Evolutionary conservation across 2,113 vertebrate genomes (phyloP).

Genomic region (Pelecanus crispus): DNA sequence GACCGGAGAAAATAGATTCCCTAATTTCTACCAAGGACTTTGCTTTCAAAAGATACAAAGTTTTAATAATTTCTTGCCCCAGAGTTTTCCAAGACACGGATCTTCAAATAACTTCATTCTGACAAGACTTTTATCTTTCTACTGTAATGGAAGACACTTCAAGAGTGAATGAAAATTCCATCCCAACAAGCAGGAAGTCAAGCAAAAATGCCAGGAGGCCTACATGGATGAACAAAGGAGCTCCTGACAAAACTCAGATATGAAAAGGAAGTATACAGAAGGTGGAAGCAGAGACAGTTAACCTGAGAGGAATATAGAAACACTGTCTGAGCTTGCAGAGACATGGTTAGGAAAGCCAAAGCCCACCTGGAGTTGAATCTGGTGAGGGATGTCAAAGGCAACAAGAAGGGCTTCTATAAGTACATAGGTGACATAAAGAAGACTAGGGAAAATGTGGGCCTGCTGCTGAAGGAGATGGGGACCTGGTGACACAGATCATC

Average conservation of each 20-base stretch:
- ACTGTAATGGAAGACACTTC: background rate
- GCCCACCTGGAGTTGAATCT: background rate
- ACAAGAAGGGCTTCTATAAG: no score
- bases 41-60: background rate
- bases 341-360: background rate
- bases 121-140: background rate
- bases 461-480: no score
- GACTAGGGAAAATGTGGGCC: no score
- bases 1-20: background rate
- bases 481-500: no score
- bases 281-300: background rate
- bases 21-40: background rate
- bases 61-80: background rate
- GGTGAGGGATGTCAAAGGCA: no score
- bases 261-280: background rate
- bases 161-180: background rate
- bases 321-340: background rate
- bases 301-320: background rate
- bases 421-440: no score
- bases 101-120: background rate
- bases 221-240: background rate
- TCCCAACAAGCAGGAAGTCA: background rate
- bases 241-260: background rate
- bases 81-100: background rate
- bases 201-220: background rate